Evolutionary conservation across 2,113 vertebrate species (phyloP).

Genomic region (Isichthys henryi): DNA sequence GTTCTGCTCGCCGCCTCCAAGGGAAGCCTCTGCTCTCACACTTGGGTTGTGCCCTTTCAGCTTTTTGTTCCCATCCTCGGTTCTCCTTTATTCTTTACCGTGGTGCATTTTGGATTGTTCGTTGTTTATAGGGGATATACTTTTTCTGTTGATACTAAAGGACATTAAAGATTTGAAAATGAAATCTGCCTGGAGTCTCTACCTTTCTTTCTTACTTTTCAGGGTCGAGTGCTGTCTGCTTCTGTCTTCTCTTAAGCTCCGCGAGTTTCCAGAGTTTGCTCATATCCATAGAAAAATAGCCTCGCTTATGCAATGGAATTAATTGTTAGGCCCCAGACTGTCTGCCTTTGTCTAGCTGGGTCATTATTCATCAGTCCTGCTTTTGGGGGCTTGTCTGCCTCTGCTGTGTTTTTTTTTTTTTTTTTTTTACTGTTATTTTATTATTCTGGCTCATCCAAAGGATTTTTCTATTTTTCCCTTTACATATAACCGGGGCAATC

Average conservation of each 20-base stretch:
- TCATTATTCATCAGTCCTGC: background rate
- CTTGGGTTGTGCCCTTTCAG: background rate
- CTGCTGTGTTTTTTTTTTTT: too few relatives aligned
- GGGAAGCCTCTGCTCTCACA: background rate
- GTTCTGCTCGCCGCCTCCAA: background rate
- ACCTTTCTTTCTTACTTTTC: background rate
- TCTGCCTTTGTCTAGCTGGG: background rate
- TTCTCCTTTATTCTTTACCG: constrained; percentile 29
- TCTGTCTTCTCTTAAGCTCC: background rate
- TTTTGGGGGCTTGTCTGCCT: background rate
- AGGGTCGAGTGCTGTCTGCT: background rate
- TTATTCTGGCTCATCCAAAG: background rate
- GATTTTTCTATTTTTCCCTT: background rate
- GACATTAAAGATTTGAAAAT: constrained; percentile 56
- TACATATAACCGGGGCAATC: background rate
- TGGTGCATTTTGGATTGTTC: constrained; percentile 40
- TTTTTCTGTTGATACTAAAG: constrained; percentile 47
- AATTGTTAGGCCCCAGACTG: background rate
- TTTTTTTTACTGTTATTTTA: background rate
- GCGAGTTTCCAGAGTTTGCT: background rate
- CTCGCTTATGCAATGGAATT: background rate
- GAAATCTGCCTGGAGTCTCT: background rate
- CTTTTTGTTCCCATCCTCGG: constrained; percentile 15
- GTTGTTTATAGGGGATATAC: constrained; percentile 20
- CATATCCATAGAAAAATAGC: background rate